Percentiles rank a stretch among this genome's conserved stretches.
These are phyloP conservation scores for Drosophila mayaguana DNA, from an alignment of 2,888 invertebrate genomes.

Conservation along the genomic window DNA sequence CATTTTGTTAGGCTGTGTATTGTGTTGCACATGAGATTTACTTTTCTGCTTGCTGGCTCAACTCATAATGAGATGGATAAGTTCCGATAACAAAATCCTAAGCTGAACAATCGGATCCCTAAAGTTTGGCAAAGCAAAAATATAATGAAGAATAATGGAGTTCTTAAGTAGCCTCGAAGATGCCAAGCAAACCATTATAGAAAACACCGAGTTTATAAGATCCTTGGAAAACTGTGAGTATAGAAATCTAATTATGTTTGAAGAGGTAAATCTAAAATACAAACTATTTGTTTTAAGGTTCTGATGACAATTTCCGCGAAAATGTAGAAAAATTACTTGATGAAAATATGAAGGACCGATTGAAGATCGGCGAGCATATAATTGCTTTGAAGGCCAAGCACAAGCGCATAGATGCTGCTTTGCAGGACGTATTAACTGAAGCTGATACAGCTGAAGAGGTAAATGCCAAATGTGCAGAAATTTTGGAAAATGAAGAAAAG, in stretches of 20 bases:
- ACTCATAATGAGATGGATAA: background rate
- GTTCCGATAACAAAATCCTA: constrained; percentile 8
- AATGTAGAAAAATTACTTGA: constrained; percentile 4
- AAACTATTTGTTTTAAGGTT: background rate
- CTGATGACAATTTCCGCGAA: background rate
- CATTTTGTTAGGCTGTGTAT: background rate
- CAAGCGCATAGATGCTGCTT: constrained; percentile 15
- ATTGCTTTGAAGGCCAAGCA: constrained; percentile 19
- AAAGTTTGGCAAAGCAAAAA: background rate
- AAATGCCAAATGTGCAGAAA: background rate
- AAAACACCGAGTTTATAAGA: constrained; percentile 20
- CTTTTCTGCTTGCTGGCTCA: constrained; percentile 12
- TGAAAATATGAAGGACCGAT: constrained; percentile 10
- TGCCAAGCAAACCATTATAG: constrained; percentile 23
- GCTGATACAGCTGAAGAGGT: background rate
- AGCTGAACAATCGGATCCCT: background rate
- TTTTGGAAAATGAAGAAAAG: constrained; percentile 4
- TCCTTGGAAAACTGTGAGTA: constrained; percentile 30
- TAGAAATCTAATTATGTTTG: no score
- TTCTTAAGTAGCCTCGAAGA: constrained; percentile 8
- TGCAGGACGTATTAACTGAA: background rate
- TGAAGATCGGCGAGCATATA: constrained; percentile 16
- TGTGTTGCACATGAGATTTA: background rate
- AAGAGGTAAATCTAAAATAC: background rate
- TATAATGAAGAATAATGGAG: constrained; percentile 13